Conservation (phyloP, 2,888 invertebrate genomes). For the Caenorhabditis zanzibari region DNA sequence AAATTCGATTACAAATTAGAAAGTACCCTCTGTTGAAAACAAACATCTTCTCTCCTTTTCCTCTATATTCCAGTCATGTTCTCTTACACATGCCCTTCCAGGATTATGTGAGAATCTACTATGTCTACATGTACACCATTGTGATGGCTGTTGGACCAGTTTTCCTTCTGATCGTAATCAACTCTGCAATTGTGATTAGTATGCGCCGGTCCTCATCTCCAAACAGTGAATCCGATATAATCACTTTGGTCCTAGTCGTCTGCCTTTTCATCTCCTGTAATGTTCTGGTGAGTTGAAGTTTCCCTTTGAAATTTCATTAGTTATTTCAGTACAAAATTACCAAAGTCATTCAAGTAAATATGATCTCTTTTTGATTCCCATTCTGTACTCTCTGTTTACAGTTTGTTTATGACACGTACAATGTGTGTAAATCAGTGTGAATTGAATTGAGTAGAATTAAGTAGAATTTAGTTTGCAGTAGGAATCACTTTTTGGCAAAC, state of each 20-base stretch:
- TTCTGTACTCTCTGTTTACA: conserved; percentile 26
- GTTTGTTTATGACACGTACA: conserved; percentile 1
- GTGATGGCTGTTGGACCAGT: conserved; percentile 82
- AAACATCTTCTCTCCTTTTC: neutral
- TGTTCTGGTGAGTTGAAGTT: conserved; percentile 71
- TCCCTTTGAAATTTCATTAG: neutral
- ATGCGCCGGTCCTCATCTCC: conserved; percentile 68
- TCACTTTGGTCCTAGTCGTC: conserved; percentile 82
- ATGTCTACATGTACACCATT: conserved; percentile 80
- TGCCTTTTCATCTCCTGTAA: conserved; percentile 81
- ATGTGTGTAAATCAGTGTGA: neutral
- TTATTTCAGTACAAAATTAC: too few species aligned
- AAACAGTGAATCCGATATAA: conserved; percentile 75
- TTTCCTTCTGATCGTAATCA: conserved; percentile 77
- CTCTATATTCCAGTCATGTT: neutral
- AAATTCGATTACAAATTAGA: conserved; percentile 11
- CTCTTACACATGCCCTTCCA: conserved; percentile 47
- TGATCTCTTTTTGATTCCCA: conserved; percentile 12
- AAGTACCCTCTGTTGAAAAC: neutral
- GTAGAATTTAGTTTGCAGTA: conserved; percentile 34
- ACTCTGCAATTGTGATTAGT: conserved; percentile 76
- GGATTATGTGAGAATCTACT: conserved; percentile 78
- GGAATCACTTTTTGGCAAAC: conserved; percentile 1
- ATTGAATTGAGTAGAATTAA: conserved; percentile 22
- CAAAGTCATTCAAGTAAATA: conserved; percentile 8